These are phyloP conservation scores for Sebastes taczanowskii DNA, from an alignment of 2,797 vertebrate genomes.

Conservation along the genomic window DNA sequence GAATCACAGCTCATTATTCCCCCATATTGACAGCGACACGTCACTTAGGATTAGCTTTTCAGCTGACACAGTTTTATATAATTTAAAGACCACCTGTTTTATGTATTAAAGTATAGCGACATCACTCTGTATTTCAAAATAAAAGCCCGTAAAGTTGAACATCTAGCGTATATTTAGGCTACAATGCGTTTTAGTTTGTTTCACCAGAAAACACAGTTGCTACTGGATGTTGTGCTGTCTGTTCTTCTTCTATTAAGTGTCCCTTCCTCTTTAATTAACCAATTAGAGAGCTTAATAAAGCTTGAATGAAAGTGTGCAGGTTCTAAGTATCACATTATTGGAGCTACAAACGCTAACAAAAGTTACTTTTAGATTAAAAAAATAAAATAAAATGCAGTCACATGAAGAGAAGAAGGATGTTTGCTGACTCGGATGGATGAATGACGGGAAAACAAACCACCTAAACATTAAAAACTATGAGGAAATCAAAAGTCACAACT, in stretches of 20 bases:
- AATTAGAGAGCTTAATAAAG: neutral
- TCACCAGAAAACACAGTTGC: slow-evolving; percentile 49
- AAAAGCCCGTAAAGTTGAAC: slow-evolving; percentile 19
- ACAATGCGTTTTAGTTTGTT: slow-evolving; percentile 26
- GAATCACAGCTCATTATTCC: too few relatives aligned
- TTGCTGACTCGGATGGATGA: neutral
- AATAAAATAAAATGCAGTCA: neutral
- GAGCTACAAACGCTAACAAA: neutral
- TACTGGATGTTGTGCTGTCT: slow-evolving; percentile 52
- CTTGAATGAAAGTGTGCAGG: neutral
- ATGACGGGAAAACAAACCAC: slow-evolving; percentile 3
- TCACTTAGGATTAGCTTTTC: neutral
- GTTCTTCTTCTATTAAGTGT: slow-evolving; percentile 3
- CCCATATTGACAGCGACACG: neutral
- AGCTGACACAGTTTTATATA: neutral
- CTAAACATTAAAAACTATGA: slow-evolving; percentile 43
- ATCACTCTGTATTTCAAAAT: slow-evolving; percentile 14
- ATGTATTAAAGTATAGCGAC: neutral
- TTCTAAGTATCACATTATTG: neutral
- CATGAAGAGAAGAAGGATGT: neutral
- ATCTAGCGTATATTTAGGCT: slow-evolving; percentile 28
- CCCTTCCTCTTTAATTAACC: neutral
- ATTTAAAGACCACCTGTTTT: neutral
- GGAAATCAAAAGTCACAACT: slow-evolving; percentile 40
- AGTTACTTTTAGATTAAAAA: neutral